Evolutionary conservation across 1,140 invertebrate genomes (phyloP), one percentile per base, ranked within the genome.

Genomic region (Trigoniulus corallinus): DNA sequence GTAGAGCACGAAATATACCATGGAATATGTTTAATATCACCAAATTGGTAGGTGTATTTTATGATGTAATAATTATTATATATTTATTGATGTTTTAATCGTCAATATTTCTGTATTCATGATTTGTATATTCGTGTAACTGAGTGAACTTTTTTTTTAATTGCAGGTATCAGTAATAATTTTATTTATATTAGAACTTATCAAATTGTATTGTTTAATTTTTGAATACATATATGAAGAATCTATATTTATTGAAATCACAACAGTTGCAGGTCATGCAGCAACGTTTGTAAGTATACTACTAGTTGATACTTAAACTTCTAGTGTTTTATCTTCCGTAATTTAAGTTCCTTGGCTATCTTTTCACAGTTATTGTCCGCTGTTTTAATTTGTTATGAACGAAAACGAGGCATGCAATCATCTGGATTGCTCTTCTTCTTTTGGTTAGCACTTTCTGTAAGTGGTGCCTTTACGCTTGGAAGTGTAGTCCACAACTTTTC

Each of bases 11-110:
- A 62, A 77, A 85, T 64, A 79, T 92, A 62, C 84, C 85, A 58
- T 87, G 79, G 75, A 84, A 79, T 58, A 77, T 76, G 65, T 67
- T 83, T 54, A 91, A 84, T 64, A 73, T 83, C 55, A 69, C 67
- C 54, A 92, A 93, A 74, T 64, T 84, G 60, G 70, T 86, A 58
- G 70, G n/a, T n/a, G n/a, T n/a, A n/a, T n/a, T n/a, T n/a, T n/a
- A n/a, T n/a, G n/a, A n/a, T n/a, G n/a, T n/a, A n/a, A n/a, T n/a
- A n/a, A n/a, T n/a, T n/a, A n/a, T n/a, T n/a, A n/a, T n/a, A n/a
- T n/a, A n/a, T n/a, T n/a, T n/a, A n/a, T n/a, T n/a, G n/a, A n/a
- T n/a, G n/a, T n/a, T n/a, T n/a, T n/a, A n/a, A n/a, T n/a, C n/a
- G 29, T 34, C 15, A 34, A 34, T 7, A 34, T 34, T 7, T 34